Base-by-base conservation (phyloP, 2,888 invertebrate species). In the Hirtodrosophila trivittata region DNA sequence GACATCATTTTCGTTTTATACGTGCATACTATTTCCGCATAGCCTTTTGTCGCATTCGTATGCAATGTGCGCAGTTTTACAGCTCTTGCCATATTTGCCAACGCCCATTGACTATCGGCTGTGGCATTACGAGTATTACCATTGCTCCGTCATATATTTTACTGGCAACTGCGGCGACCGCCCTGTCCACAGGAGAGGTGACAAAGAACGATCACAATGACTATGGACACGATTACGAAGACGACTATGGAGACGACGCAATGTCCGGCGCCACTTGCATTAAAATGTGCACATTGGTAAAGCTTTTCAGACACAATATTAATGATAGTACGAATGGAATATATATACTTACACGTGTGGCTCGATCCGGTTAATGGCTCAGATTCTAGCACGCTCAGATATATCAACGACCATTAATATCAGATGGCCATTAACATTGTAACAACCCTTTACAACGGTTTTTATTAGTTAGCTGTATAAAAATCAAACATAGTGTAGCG, bases 91-190 rank as follows among this genome's bases (percentile, higher is more conserved):
- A 51, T 69, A 56, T 62, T 33, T 21, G 70, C 37, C 69, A 62
- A 73, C 70, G 70, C 70, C 70, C 70, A 56, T 51, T 32, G 43
- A 28, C 25, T 32, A 51, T 6, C 58, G 39, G 21, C 52, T n/a
- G n/a, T n/a, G n/a, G n/a, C 70, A 49, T 43, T 70, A 54, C 57
- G 25, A 77, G 60, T 50, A 56, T 56, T 65, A 51, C 57, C 26
- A 77, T 73, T 68, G 68, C 83, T 70, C 74, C 74, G 41, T 81
- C 85, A 77, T 84, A 84, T 81, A 56, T 77, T 25, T 6, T 75
- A 77, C 41, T 43, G 47, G 54, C 69, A 77, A 75, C 83, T 65
- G n/a, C n/a, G 77, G 39, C 50, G 58, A 82, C 66, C 75, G 75
- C 47, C 46, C 74, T 42, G 55, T 38, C 62, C 73, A 55, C 77